phyloP scores from a whole-genome alignment of 2,113 vertebrate genomes.

The Rana temporaria region DNA sequence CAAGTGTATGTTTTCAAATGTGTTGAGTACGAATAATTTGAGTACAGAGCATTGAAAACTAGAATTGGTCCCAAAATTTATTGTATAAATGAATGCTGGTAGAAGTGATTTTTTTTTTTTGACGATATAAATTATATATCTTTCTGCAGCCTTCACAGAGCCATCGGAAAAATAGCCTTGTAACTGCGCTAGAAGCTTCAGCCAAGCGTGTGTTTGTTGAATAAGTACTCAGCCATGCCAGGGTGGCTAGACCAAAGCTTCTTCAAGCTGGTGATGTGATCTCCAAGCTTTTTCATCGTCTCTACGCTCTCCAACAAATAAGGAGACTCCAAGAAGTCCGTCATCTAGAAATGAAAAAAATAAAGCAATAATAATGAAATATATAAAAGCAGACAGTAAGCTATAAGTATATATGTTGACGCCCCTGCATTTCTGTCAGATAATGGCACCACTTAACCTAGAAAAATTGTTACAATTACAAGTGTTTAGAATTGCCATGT shows the following conservation, averaged over 20 bases:
- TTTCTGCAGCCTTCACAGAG: background rate
- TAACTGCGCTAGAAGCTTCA: background rate
- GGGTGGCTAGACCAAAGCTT: conserved; percentile 66
- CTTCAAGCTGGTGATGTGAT: conserved; percentile 76
- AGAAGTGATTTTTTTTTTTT: background rate
- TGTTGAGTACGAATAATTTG: too few species aligned
- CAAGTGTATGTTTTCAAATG: too few species aligned
- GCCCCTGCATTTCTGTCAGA: too few species aligned
- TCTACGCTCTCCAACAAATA: conserved; percentile 60
- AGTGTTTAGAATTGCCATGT: too few species aligned
- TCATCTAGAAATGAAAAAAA: conserved; percentile 44
- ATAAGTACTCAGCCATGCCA: conserved; percentile 63
- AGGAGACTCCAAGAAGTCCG: conserved; percentile 62
- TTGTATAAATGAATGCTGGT: conserved; percentile 3
- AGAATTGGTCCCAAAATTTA: conserved; percentile 13
- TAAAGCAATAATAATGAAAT: too few species aligned
- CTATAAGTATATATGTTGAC: too few species aligned
- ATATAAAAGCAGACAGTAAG: too few species aligned
- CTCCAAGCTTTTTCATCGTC: conserved; percentile 69
- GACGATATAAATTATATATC: background rate
- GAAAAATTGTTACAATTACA: too few species aligned
- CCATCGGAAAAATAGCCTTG: background rate
- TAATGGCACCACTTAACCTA: too few species aligned
- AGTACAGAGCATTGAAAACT: background rate
- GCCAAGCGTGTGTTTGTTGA: conserved; percentile 62